Base-by-base conservation (phyloP, 2,113 vertebrate species). In the Neogobius melanostomus region DNA sequence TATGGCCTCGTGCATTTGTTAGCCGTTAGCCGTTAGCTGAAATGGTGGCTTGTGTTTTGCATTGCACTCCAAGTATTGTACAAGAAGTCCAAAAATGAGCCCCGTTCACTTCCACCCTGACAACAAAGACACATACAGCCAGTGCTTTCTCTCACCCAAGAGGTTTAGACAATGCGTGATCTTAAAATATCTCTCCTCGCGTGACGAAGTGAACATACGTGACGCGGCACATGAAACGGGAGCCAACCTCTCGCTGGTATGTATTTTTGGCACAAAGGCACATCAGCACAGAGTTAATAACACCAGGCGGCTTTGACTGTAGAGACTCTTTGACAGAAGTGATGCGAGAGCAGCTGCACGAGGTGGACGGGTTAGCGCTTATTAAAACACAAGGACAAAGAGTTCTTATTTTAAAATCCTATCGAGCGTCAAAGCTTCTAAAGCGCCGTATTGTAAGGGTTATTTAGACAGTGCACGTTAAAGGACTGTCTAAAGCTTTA, bases 281-380 rank as follows among this genome's bases (percentile, higher is more conserved):
- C 71, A n/a, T 50, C 71, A 59, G 15, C n/a, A 59, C 53, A 66
- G 60, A 74, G 48, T n/a, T 53, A 47, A 61, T 76, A 66, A 42
- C 76, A 68, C 50, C 68, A 73, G 66, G 66, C 50, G 63, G 8
- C 77, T 75, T 36, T 70, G 70, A 74, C 56, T 53, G 64, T 51
- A 69, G 68, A 0, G 0, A 53, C 67, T 62, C 16, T 17, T 17
- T 43, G 11, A 57, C 59, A n/a, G 56, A 66, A 63, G 45, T 66
- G 66, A 63, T 17, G 9, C n/a, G 52, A 80, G 68, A 1, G 64
- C 7, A 70, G 53, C 56, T n/a, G 51, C 54, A 48, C 28, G 42
- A 65, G 16, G 1, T 60, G 47, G 77, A 66, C n/a, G 17, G 11
- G 65, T 49, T n/a, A 8, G 65, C 47, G 62, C 56, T 11, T 43